A percentile compares a stretch with the other conserved stretches of the same genome.
These are phyloP conservation scores for Lottia gigantea DNA, from an alignment of 2,888 invertebrate species.

Conservation along the genomic window DNA sequence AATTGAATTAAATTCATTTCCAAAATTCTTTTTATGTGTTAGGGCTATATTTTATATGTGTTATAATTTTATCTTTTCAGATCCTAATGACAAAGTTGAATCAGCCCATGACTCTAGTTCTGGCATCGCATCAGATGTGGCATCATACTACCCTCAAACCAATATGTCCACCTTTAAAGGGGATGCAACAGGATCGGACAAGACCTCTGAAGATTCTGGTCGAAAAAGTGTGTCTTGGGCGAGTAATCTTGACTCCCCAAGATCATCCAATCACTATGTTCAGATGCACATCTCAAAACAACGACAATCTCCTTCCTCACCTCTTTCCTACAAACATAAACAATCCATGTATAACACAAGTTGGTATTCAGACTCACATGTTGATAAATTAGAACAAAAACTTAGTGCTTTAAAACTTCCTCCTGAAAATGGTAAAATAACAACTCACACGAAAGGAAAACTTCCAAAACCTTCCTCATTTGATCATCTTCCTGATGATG, in stretches of 20 bases:
- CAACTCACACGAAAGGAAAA: conserved; percentile 40
- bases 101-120: conserved; percentile 65
- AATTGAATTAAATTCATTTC: too few relatives aligned
- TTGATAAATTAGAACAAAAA: not conserved
- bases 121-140: conserved; percentile 62
- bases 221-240: conserved; percentile 37
- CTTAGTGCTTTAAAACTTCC: conserved; percentile 34
- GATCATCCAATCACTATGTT: conserved; percentile 31
- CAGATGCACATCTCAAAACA: conserved; percentile 27
- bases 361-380: not conserved
- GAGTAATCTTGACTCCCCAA: conserved; percentile 37
- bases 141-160: conserved; percentile 41
- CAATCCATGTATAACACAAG: not conserved
- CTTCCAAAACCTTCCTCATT: conserved; percentile 50
- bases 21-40: too few relatives aligned
- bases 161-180: conserved; percentile 53
- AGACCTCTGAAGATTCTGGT: conserved; percentile 42
- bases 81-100: conserved; percentile 20
- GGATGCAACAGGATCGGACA: conserved; percentile 34
- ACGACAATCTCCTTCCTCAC: conserved; percentile 7
- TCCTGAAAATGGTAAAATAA: conserved; percentile 43
- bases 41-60: too few relatives aligned
- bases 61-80: not conserved
- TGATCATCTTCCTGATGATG: conserved; percentile 74
- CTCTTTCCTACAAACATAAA: conserved; percentile 17